These are phyloP conservation scores for Dermochelys coriacea DNA, from an alignment of 2,797 vertebrate genomes.

Conservation along the genomic window DNA sequence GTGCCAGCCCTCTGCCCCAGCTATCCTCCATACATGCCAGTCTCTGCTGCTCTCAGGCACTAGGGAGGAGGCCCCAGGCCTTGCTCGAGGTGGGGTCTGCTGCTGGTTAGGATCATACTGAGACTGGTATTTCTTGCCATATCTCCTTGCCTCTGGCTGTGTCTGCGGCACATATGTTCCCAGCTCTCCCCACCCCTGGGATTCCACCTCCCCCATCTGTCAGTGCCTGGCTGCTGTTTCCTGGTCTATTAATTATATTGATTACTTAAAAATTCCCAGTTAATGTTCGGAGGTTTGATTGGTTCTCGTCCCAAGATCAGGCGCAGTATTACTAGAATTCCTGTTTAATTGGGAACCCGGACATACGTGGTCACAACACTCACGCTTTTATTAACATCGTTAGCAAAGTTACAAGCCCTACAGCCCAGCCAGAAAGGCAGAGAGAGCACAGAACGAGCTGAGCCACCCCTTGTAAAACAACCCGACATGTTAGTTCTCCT, in stretches of 20 bases:
- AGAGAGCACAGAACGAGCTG: no score
- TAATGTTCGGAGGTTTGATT: not conserved
- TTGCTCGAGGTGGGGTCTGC: no score
- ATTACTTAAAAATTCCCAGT: not conserved
- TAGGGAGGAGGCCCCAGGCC: no score
- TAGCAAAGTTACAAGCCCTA: no score
- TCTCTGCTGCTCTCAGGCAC: no score
- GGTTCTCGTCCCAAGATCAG: not conserved
- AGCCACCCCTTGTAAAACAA: no score
- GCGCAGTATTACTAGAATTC: not conserved
- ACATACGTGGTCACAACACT: no score
- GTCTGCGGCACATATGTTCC: not conserved
- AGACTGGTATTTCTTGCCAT: no score
- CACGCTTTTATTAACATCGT: no score
- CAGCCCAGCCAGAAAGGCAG: no score
- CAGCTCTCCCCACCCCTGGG: not conserved
- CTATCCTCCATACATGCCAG: no score
- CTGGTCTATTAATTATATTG: not conserved
- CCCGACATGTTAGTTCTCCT: not conserved
- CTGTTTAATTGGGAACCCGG: not conserved
- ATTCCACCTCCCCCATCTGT: not conserved
- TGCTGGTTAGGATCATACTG: no score
- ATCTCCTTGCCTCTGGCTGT: not conserved
- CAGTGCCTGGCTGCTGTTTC: not conserved
- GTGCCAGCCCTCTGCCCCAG: not conserved